Conservation (phyloP, 2,113 vertebrate genomes). For the Mugil cephalus region DNA sequence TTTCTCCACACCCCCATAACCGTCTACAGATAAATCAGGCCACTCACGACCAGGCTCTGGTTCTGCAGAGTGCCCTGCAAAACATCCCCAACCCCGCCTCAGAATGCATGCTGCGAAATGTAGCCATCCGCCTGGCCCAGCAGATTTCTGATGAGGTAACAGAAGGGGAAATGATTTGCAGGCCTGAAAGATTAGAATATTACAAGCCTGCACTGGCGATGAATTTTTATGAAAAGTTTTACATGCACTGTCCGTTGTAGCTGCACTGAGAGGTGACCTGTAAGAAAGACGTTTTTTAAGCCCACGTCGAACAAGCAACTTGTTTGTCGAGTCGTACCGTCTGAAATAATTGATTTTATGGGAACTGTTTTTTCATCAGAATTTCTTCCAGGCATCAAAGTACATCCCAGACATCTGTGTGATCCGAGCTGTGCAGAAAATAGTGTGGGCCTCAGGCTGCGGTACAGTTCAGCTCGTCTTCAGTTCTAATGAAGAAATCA, state of each 20-base stretch:
- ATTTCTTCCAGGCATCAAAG: constrained; percentile 92
- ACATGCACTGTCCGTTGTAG: not conserved
- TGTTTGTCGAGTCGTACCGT: not conserved
- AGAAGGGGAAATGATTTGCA: constrained; percentile 1
- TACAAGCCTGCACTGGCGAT: not conserved
- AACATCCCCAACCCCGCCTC: constrained; percentile 99
- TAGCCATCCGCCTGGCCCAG: constrained; percentile 97
- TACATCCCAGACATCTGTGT: constrained; percentile 99
- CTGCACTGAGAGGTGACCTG: too few species aligned
- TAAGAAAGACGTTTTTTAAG: not conserved
- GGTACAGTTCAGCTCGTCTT: constrained; percentile 97
- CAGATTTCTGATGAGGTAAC: constrained; percentile 99
- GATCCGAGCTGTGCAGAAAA: constrained; percentile 97
- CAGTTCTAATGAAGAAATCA: constrained; percentile 97
- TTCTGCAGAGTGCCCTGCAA: constrained; percentile 97
- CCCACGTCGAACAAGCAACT: not conserved
- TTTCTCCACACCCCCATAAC: constrained; percentile 12
- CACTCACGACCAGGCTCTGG: constrained; percentile 98
- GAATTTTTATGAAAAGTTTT: not conserved
- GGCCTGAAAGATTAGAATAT: not conserved
- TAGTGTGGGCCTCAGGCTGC: constrained; percentile 98
- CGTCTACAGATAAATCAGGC: constrained; percentile 92
- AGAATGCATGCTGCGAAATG: constrained; percentile 98
- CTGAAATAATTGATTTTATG: constrained; percentile 53
- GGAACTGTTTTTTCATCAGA: constrained; percentile 58